Conservation (phyloP, 2,113 vertebrate species). For the Electrona antarctica region DNA sequence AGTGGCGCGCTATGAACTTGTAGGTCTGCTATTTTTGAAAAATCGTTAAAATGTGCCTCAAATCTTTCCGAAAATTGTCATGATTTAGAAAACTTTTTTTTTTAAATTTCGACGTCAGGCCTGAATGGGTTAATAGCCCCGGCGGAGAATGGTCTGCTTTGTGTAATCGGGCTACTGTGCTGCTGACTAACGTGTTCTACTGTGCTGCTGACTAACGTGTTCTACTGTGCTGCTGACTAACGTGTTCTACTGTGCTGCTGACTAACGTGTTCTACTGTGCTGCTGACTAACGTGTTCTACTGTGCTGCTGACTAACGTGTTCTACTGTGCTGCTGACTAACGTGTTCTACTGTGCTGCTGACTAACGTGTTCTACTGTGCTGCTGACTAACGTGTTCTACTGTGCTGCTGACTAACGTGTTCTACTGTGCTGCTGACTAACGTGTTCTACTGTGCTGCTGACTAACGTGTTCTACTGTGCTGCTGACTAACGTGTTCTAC, state of each 20-base stretch:
- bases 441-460: conserved; percentile 10
- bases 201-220: conserved; percentile 8
- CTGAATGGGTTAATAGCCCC: no score
- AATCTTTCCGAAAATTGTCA: no score
- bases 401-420: conserved; percentile 8
- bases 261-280: conserved; percentile 10
- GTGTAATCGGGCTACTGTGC: conserved; percentile 35
- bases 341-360: conserved; percentile 10
- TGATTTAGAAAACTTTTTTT: no score
- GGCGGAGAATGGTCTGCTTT: conserved; percentile 13
- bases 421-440: neutral
- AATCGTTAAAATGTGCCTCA: no score
- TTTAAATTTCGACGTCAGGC: no score
- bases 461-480: conserved; percentile 10
- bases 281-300: conserved; percentile 13
- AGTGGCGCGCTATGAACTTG: no score
- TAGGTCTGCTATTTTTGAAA: no score
- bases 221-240: neutral
- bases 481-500: conserved; percentile 13
- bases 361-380: conserved; percentile 10
- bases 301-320: conserved; percentile 8
- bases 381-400: conserved; percentile 13
- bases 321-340: neutral
- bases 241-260: conserved; percentile 10
- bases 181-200: conserved; percentile 17